phyloP scores from a whole-genome alignment of 2,113 vertebrate genomes.

The Carettochelys insculpta region DNA sequence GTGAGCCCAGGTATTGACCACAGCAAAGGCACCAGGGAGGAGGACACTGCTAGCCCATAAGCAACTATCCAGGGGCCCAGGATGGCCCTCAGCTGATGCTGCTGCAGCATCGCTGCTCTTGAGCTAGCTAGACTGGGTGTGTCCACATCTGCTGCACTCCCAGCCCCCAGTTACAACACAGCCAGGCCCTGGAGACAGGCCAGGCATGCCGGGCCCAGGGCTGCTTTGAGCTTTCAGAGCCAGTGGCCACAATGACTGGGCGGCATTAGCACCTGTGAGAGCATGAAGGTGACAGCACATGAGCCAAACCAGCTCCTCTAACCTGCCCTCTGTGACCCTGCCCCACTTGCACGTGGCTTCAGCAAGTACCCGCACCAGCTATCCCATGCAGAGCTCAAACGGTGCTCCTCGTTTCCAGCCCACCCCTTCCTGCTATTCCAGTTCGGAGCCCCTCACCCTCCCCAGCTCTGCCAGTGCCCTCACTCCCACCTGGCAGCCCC shows the following conservation, averaged over 20 bases:
- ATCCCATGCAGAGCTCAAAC: neutral
- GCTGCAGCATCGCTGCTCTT: neutral
- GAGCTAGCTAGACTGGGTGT: neutral
- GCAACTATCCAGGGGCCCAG: neutral
- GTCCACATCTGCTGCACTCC: neutral
- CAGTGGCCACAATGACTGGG: neutral
- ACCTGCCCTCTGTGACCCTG: neutral
- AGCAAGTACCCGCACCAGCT: too few species aligned
- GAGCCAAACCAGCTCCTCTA: too few species aligned
- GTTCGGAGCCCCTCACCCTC: too few species aligned
- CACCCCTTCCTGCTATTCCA: too few species aligned
- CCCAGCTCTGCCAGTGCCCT: neutral
- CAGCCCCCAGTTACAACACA: too few species aligned
- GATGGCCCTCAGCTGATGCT: neutral
- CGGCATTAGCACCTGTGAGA: neutral
- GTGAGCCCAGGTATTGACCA: neutral
- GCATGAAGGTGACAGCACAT: neutral
- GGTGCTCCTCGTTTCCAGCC: neutral
- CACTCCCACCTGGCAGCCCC: neutral
- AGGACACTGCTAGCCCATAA: neutral
- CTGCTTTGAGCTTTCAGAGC: neutral
- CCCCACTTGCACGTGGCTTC: too few species aligned
- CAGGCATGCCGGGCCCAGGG: neutral
- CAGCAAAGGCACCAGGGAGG: neutral
- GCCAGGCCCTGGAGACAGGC: too few species aligned